A percentile compares a stretch with the other conserved stretches of the same genome.
These are phyloP conservation scores for Reticulitermes lucifugus DNA, from an alignment of 2,888 invertebrate genomes.

Conservation along the genomic window DNA sequence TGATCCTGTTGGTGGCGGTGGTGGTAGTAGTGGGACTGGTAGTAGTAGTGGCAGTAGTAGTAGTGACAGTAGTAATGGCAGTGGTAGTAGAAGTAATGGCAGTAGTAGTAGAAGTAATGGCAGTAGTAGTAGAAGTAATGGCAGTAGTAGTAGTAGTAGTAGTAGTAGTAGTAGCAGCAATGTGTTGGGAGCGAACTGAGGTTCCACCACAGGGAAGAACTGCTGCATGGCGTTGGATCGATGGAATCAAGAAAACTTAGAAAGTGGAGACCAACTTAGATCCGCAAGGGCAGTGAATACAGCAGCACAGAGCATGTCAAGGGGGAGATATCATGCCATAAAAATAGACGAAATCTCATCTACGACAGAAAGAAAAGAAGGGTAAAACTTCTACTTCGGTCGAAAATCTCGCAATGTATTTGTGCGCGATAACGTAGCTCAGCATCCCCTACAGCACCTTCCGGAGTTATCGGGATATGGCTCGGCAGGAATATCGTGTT, in stretches of 20 bases:
- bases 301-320: slow-evolving; percentile 1
- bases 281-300: neutral
- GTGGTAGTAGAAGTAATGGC: no score
- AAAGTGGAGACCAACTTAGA: slow-evolving; percentile 18
- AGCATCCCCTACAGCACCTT: neutral
- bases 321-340: neutral
- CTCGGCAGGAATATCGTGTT: neutral
- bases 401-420: neutral
- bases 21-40: no score
- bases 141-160: no score
- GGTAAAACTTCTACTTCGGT: slow-evolving; percentile 11
- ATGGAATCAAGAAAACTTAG: slow-evolving; percentile 16
- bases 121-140: no score
- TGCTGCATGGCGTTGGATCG: neutral
- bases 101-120: no score
- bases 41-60: no score
- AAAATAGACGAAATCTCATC: slow-evolving; percentile 24
- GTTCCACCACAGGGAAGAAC: no score
- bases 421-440: slow-evolving; percentile 14
- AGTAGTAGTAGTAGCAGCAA: no score
- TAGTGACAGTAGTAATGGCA: no score
- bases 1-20: no score
- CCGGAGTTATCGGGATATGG: neutral
- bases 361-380: neutral
- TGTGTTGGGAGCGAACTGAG: no score